Conservation (phyloP, 2,797 vertebrate species). For the Cygnus olor region DNA sequence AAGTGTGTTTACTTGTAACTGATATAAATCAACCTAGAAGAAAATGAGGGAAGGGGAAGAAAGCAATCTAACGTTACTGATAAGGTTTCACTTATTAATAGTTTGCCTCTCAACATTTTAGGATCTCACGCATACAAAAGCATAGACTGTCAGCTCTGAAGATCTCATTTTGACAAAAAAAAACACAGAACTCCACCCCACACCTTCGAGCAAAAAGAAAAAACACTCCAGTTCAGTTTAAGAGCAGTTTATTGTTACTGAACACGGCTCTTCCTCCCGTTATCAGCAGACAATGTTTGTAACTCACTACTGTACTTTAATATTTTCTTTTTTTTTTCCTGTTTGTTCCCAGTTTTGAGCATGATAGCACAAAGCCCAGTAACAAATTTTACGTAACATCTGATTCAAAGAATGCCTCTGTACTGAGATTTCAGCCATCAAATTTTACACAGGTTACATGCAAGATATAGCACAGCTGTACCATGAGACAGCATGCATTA, state of each 20-base stretch:
- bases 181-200: neutral
- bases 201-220: neutral
- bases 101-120: rapidly evolving
- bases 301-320: neutral
- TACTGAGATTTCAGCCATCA: neutral
- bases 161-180: constrained; percentile 15
- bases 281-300: neutral
- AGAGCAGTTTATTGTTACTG: neutral
- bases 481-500: neutral
- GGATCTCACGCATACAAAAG: neutral
- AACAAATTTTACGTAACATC: neutral
- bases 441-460: neutral
- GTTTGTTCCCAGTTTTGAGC: neutral
- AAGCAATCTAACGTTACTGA: neutral
- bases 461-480: neutral
- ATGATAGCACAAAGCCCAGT: rapidly evolving
- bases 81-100: neutral
- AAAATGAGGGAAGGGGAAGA: neutral
- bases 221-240: neutral
- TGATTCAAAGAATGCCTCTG: neutral
- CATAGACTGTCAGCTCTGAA: neutral
- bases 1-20: constrained; percentile 87
- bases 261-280: neutral
- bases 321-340: neutral
- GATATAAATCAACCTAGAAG: constrained; percentile 85